phyloP scores from a whole-genome alignment of 2,113 vertebrate genomes.

The Ibidorhyncha struthersii region DNA sequence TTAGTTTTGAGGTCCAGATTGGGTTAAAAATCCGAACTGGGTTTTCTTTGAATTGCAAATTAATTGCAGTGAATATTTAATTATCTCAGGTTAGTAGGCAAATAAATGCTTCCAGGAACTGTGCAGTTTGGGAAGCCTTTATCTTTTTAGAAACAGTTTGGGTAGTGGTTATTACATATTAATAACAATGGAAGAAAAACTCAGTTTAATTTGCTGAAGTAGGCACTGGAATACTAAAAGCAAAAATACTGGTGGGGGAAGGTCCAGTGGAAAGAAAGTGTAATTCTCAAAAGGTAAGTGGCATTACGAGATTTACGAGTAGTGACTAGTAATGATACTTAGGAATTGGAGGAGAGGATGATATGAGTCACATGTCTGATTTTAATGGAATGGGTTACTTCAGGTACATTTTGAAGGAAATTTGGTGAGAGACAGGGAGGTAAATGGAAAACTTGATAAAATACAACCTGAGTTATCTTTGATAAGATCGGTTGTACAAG shows the following conservation, averaged over 20 bases:
- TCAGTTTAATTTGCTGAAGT: not conserved
- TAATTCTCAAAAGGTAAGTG: not conserved
- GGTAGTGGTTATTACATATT: not conserved
- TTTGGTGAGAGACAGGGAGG: not conserved
- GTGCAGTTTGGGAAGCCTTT: not conserved
- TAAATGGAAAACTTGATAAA: not conserved
- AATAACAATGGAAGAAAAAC: not conserved
- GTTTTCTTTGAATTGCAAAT: not conserved
- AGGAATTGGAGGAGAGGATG: not conserved
- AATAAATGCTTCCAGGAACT: not conserved
- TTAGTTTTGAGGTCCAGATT: not conserved
- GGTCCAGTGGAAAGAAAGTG: not conserved
- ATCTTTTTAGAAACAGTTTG: not conserved
- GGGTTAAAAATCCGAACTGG: not conserved
- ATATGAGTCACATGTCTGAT: not conserved
- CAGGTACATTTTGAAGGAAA: not conserved
- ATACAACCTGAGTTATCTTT: not conserved
- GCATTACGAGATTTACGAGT: not conserved
- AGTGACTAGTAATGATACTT: not conserved
- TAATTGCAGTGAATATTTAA: not conserved
- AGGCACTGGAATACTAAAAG: not conserved
- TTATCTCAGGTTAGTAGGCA: not conserved
- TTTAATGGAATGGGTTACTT: not conserved
- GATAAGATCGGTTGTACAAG: not conserved
- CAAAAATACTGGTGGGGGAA: not conserved